Conservation (phyloP, 2,113 vertebrate genomes). For the Cyprinodon variegatus region DNA sequence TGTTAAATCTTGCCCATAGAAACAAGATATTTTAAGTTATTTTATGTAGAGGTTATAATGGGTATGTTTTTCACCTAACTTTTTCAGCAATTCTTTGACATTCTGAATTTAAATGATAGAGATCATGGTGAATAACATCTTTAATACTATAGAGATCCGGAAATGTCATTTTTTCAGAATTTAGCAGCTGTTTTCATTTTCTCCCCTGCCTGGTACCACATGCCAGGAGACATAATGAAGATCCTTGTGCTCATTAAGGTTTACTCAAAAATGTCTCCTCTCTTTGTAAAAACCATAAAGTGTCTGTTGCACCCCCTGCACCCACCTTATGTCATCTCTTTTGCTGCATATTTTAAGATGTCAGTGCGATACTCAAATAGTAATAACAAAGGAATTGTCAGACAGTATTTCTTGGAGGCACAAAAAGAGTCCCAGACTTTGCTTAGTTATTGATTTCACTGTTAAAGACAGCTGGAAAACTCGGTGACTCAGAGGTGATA, state of each 20-base stretch:
- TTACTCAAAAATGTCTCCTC: conserved; percentile 23
- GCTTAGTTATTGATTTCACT: conserved; percentile 41
- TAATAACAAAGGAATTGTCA: conserved; percentile 13
- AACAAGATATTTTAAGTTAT: no score
- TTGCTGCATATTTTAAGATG: conserved; percentile 16
- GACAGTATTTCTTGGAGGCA: conserved; percentile 16
- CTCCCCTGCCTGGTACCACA: conserved; percentile 5
- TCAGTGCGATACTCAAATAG: conserved; percentile 11
- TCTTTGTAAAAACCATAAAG: conserved; percentile 33
- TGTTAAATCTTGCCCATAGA: no score
- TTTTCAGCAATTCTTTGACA: no score
- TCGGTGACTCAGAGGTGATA: conserved; percentile 10
- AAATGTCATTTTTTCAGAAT: background rate
- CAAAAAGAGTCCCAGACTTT: conserved; percentile 11
- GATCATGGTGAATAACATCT: background rate
- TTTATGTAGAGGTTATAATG: no score
- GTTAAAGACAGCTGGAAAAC: conserved; percentile 25
- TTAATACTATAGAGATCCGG: background rate
- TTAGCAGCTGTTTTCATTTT: background rate
- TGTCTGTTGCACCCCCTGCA: conserved; percentile 1
- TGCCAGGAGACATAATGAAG: conserved; percentile 33
- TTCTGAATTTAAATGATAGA: background rate
- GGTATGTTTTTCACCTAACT: no score
- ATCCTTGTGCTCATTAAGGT: conserved; percentile 39
- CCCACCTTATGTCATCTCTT: conserved; percentile 2